Evolutionary conservation across 2,113 vertebrate species (phyloP).

Genomic region (Vulpes vulpes): DNA sequence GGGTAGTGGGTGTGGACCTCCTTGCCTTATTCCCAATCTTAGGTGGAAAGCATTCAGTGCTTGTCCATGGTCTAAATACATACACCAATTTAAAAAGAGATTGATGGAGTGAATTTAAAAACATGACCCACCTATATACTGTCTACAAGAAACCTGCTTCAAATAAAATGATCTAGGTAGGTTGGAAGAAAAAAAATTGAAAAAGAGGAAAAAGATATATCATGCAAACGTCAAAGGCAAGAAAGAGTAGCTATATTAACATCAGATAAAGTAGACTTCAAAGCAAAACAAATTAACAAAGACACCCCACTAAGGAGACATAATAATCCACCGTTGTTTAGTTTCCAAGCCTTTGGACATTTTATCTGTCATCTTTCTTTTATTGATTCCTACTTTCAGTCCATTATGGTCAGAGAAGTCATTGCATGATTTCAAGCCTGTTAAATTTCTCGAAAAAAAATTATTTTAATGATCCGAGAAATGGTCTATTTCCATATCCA

Average conservation of each 20-base stretch:
- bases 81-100: not conserved
- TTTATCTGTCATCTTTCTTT: not conserved
- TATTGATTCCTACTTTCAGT: not conserved
- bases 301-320: not conserved
- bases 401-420: not conserved
- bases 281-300: conserved; percentile 3
- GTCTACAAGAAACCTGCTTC: not conserved
- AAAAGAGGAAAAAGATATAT: not conserved
- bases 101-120: not conserved
- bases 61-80: not conserved
- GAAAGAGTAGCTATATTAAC: not conserved
- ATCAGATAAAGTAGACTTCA: not conserved
- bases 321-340: not conserved
- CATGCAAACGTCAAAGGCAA: not conserved
- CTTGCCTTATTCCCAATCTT: not conserved
- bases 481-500: not conserved
- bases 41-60: not conserved
- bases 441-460: not conserved
- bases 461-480: not conserved
- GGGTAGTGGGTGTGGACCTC: not conserved
- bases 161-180: not conserved
- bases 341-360: conserved; percentile 20
- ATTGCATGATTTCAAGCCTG: not conserved
- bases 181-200: not conserved
- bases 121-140: not conserved